These are phyloP conservation scores for Elysia crispata DNA, from an alignment of 2,888 invertebrate species.

Conservation along the genomic window DNA sequence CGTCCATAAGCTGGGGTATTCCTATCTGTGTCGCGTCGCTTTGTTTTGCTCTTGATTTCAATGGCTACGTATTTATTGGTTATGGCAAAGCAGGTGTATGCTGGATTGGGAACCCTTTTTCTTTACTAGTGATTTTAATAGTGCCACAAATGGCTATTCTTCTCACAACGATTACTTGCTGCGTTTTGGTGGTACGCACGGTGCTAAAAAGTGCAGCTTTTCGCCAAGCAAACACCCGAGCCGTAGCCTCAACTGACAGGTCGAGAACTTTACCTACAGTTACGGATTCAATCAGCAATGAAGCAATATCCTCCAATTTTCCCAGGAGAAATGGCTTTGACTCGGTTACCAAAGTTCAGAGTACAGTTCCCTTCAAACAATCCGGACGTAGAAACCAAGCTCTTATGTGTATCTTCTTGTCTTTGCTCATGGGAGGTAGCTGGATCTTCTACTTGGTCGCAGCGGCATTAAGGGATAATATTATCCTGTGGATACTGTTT, in stretches of 20 bases:
- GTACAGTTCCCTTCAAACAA: no score
- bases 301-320: no score
- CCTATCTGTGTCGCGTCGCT: slow-evolving; percentile 22
- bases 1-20: slow-evolving; percentile 37
- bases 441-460: slow-evolving; percentile 51
- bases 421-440: slow-evolving; percentile 47
- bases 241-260: no score
- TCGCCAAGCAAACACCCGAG: neutral
- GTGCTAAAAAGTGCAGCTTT: slow-evolving; percentile 33
- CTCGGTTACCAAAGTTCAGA: no score
- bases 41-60: slow-evolving; percentile 34
- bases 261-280: no score
- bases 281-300: no score
- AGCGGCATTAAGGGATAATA: slow-evolving; percentile 39
- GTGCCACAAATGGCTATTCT: slow-evolving; percentile 28
- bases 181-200: slow-evolving; percentile 34
- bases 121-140: slow-evolving; percentile 22
- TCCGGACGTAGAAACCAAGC: slow-evolving; percentile 12
- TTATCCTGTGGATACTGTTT: slow-evolving; percentile 47
- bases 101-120: slow-evolving; percentile 38
- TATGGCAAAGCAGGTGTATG: slow-evolving; percentile 37
- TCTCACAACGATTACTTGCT: slow-evolving; percentile 24
- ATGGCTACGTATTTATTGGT: neutral
- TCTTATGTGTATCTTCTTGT: slow-evolving; percentile 40
- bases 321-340: no score